Evolutionary conservation across 2,113 vertebrate genomes (phyloP), one percentile per base, ranked within the genome.

Genomic region (Lonchura striata): DNA sequence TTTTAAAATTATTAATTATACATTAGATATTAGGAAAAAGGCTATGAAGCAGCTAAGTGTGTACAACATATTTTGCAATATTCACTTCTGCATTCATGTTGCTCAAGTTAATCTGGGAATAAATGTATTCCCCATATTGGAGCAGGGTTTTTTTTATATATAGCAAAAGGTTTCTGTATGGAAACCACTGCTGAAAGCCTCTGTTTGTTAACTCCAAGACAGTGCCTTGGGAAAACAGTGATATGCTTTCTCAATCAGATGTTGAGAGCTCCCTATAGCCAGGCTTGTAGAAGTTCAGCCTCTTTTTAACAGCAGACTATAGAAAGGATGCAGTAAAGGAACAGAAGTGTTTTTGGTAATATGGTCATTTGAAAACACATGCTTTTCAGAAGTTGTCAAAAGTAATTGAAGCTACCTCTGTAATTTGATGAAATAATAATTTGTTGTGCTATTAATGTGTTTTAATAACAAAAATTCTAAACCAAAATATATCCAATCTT

Each of bases 211-310:
- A 41, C n/a, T 84, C 30, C 39, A 63, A 50, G 46, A n/a, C 9
- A 70, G 39, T 66, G 42, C 27, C 44, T 87, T 82, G 65, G 63
- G 78, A 90, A 66, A 50, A 52, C 12, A 69, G 41, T 37, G 49
- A 63, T 59, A 75, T 1, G 4, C 7, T 77, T 89, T 88, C 86
- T 68, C 22, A 80, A 0, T 25, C 0, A 0, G 31, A 74, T 57
- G 24, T n/a, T 70, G 28, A 49, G 10, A 70, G 9, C 5, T 78
- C 47, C 13, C 19, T 54, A 17, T 60, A 85, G 33, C 8, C 16
- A 79, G 33, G 23, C 14, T 64, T 68, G 13, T 27, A 54, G 60
- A 33, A 50, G 15, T 84, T 75, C 24, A 77, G 6, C 7, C 11
- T 65, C 11, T 23, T 69, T 81, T 75, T 54, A 68, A 31, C 30